Evolutionary conservation across 2,797 vertebrate genomes (phyloP).

Genomic region (Chrysolophus pictus): DNA sequence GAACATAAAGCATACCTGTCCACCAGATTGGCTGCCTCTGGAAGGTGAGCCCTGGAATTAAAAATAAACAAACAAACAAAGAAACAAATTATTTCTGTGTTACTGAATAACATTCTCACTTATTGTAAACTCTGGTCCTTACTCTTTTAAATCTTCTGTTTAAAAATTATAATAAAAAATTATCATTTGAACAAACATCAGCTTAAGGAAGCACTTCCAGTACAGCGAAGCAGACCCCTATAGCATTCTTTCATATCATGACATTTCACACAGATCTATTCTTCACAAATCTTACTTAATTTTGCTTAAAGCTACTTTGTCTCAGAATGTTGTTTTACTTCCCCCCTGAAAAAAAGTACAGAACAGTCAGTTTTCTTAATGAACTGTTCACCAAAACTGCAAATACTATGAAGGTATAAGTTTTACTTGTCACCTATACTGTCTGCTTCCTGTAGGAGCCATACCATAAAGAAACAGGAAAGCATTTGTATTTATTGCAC

Average conservation of each 20-base stretch:
- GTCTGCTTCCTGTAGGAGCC: constrained; percentile 1
- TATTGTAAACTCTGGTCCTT: background rate
- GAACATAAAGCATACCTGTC: constrained; percentile 40
- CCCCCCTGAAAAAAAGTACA: fast-evolving
- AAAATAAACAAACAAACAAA: background rate
- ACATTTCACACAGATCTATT: background rate
- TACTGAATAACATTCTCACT: background rate
- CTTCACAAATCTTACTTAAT: background rate
- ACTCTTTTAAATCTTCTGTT: background rate
- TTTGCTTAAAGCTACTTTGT: background rate
- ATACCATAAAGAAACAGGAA: constrained; percentile 30
- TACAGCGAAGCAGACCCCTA: background rate
- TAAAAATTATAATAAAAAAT: background rate
- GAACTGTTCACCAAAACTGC: background rate
- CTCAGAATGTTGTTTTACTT: background rate
- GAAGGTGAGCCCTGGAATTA: constrained; percentile 42
- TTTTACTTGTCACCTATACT: constrained; percentile 40
- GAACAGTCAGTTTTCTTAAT: background rate
- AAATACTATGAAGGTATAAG: background rate
- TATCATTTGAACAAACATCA: background rate
- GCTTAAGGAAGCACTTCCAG: background rate
- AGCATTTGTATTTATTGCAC: background rate
- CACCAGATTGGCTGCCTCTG: constrained; percentile 42
- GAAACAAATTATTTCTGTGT: background rate
- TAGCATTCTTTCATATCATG: background rate